phyloP scores from a whole-genome alignment of 2,113 vertebrate species.

The Chlorodrepanis virens region DNA sequence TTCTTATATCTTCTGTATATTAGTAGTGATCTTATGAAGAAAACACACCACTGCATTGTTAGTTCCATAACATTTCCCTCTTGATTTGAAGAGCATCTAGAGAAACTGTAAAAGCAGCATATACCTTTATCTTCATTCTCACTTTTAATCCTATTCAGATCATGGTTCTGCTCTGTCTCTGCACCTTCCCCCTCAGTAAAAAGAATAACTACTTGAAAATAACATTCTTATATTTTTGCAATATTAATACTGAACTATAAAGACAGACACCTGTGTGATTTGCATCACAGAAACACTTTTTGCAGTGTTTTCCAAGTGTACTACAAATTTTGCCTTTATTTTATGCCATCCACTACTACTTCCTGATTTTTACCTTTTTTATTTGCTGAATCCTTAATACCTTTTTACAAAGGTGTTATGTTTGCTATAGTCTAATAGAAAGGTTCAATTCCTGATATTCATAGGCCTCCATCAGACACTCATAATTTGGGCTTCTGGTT shows the following conservation, averaged over 20 bases:
- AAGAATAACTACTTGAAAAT: neutral
- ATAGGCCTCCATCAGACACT: neutral
- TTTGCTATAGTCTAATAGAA: neutral
- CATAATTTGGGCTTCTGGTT: neutral
- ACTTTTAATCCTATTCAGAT: neutral
- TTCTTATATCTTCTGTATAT: neutral
- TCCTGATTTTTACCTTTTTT: neutral
- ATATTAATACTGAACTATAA: neutral
- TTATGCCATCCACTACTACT: neutral
- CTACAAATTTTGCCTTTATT: neutral
- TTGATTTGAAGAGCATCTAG: neutral
- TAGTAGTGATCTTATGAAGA: neutral
- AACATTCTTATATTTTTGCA: neutral
- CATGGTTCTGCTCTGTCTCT: neutral
- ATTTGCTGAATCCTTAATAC: neutral
- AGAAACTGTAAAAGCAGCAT: neutral
- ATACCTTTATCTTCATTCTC: neutral
- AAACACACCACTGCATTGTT: neutral
- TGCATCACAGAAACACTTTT: neutral
- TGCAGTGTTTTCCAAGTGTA: neutral
- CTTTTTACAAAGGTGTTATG: neutral
- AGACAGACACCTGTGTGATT: neutral
- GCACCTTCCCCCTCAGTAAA: neutral
- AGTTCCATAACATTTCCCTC: neutral
- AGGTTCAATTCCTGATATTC: neutral